phyloP scores from a whole-genome alignment of 2,888 invertebrate species.

The Lasioglossum marginatum region DNA sequence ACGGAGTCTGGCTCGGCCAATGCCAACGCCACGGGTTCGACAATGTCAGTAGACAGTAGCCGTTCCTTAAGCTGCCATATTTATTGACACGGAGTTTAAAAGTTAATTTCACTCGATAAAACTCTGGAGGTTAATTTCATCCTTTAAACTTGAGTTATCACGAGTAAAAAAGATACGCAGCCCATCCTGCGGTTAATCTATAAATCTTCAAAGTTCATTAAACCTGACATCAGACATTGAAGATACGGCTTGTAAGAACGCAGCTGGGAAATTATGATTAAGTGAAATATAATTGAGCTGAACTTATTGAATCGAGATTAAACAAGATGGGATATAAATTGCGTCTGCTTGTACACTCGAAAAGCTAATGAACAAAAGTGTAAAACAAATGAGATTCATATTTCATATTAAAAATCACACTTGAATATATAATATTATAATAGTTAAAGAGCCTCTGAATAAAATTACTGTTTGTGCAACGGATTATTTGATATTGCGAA shows the following conservation, averaged over 20 bases:
- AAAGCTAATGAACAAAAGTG: background rate
- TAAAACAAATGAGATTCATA: background rate
- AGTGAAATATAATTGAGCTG: slow-evolving; percentile 5
- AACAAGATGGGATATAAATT: background rate
- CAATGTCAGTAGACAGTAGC: background rate
- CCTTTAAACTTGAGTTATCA: slow-evolving; percentile 1
- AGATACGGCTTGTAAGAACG: background rate
- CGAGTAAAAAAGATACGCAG: background rate
- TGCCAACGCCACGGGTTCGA: no score
- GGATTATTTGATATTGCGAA: background rate
- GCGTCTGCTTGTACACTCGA: background rate
- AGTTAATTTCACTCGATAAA: slow-evolving; percentile 9
- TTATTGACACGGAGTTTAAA: slow-evolving; percentile 12
- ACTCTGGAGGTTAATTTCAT: slow-evolving; percentile 9
- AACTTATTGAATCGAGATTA: background rate
- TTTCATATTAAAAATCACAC: background rate
- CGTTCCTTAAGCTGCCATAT: background rate
- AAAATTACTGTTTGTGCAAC: background rate
- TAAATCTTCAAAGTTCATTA: slow-evolving; percentile 2
- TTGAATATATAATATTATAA: background rate
- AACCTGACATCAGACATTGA: background rate
- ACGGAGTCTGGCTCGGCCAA: no score
- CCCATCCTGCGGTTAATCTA: slow-evolving; percentile 2
- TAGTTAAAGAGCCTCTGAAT: no score
- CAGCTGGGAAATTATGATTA: background rate